Percentiles rank a stretch among this genome's conserved stretches.
Conservation (phyloP, 1,140 invertebrate genomes). For the Diachasmimorpha longicaudata region DNA sequence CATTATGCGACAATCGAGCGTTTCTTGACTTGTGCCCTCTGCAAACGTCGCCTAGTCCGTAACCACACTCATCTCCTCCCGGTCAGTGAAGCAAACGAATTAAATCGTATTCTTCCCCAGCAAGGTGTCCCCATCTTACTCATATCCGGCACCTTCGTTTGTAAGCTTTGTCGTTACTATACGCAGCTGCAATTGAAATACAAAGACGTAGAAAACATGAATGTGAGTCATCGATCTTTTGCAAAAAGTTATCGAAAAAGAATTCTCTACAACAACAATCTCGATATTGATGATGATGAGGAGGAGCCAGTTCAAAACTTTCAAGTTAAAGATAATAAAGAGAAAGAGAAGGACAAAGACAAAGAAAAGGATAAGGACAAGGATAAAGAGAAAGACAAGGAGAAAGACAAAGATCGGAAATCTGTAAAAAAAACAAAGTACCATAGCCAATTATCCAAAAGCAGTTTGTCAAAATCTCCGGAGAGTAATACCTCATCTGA, state of each 20-base stretch:
- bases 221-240: conserved; percentile 66
- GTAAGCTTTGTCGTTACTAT: conserved; percentile 81
- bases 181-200: conserved; percentile 72
- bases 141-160: conserved; percentile 66
- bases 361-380: background rate
- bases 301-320: conserved; percentile 52
- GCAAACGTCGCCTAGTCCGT: conserved; percentile 73
- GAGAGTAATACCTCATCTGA: conserved; percentile 41
- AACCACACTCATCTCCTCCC: conserved; percentile 72
- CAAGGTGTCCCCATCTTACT: conserved; percentile 73
- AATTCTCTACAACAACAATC: conserved; percentile 73
- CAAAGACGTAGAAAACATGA: conserved; percentile 61
- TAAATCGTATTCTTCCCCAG: conserved; percentile 70
- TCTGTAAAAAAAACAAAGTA: background rate
- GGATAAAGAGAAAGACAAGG: background rate
- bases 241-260: conserved; percentile 71
- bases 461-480: conserved; percentile 39
- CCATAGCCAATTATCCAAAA: background rate
- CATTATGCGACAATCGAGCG: conserved; percentile 69
- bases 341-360: conserved; percentile 53
- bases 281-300: conserved; percentile 69
- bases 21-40: conserved; percentile 76
- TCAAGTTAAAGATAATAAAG: conserved; percentile 57
- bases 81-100: conserved; percentile 68
- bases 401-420: background rate